Percentiles rank a stretch among this genome's conserved stretches.
phyloP scores from a whole-genome alignment of 2,113 vertebrate species.

The Actenoides lindsayi region DNA sequence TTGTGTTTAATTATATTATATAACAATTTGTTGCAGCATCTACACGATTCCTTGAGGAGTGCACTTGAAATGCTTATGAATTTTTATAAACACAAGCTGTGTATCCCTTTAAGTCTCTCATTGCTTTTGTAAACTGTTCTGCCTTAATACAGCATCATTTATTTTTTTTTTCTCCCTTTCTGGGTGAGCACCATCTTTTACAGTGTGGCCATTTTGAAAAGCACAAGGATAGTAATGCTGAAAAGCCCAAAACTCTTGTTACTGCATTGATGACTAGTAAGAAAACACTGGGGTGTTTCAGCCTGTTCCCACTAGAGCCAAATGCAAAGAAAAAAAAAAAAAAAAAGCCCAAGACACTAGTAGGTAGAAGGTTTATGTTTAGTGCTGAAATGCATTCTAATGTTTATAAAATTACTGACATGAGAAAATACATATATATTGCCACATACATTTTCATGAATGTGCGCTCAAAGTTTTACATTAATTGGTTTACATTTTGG shows the following conservation, averaged over 20 bases:
- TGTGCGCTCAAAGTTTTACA: not conserved
- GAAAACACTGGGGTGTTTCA: not conserved
- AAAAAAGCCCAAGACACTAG: not conserved
- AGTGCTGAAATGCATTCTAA: not conserved
- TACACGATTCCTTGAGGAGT: constrained; percentile 2
- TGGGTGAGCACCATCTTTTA: not conserved
- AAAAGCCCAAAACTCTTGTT: not conserved
- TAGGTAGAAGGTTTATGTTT: not conserved
- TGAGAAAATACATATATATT: not conserved
- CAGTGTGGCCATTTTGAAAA: constrained; percentile 7
- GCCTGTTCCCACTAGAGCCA: not conserved
- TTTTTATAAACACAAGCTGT: constrained; percentile 48
- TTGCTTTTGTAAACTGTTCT: not conserved
- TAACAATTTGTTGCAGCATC: constrained; percentile 29
- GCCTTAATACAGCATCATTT: not conserved
- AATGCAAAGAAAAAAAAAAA: not conserved
- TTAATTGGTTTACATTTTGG: not conserved
- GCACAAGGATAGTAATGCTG: not conserved
- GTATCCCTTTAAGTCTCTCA: not conserved
- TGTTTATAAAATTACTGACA: not conserved
- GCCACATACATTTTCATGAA: rapidly evolving
- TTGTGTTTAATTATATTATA: constrained; percentile 58
- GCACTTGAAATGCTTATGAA: not conserved
- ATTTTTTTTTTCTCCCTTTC: not conserved
- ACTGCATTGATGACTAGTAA: not conserved